Percentiles rank a stretch among this genome's conserved stretches.
These are phyloP conservation scores for Meloidogyne exigua DNA, from an alignment of 1,140 invertebrate species.

Conservation along the genomic window DNA sequence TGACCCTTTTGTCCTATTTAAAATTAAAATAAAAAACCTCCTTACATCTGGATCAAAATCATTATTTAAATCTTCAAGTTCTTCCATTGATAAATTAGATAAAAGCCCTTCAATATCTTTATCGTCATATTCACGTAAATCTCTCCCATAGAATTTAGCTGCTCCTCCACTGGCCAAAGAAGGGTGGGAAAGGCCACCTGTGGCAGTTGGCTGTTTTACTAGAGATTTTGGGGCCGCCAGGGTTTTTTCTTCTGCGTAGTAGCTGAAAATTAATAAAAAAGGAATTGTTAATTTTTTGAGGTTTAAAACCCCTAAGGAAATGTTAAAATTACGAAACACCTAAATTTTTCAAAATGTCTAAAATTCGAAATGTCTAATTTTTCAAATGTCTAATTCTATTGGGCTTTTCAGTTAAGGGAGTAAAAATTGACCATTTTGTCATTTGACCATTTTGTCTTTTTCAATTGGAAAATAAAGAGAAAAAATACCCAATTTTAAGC, in stretches of 20 bases:
- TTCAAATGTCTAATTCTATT: no score
- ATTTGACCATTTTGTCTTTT: no score
- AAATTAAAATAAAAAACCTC: not conserved
- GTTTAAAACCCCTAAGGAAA: no score
- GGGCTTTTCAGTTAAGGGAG: no score
- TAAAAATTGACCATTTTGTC: no score
- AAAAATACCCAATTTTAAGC: no score
- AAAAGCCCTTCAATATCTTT: slow-evolving; percentile 94
- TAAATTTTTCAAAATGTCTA: no score
- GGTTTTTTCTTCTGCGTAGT: slow-evolving; percentile 48
- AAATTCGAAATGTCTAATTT: no score
- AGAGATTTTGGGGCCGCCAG: slow-evolving; percentile 34
- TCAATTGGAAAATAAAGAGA: no score
- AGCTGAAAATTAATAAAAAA: slow-evolving; percentile 32
- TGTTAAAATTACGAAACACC: no score
- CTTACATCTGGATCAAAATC: slow-evolving; percentile 99
- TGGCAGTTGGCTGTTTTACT: slow-evolving; percentile 10
- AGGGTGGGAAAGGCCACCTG: slow-evolving; percentile 24
- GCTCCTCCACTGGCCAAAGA: slow-evolving; percentile 31
- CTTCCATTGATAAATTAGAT: slow-evolving; percentile 85
- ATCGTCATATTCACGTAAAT: slow-evolving; percentile 87
- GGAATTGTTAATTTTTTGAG: no score
- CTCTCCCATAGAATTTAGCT: slow-evolving; percentile 77
- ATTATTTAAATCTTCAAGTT: slow-evolving; percentile 92
- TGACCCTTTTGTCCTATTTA: no score